Evolutionary conservation across 2,888 invertebrate genomes (phyloP), one percentile per base, ranked within the genome.

Genomic region (Drosophila atripex): DNA sequence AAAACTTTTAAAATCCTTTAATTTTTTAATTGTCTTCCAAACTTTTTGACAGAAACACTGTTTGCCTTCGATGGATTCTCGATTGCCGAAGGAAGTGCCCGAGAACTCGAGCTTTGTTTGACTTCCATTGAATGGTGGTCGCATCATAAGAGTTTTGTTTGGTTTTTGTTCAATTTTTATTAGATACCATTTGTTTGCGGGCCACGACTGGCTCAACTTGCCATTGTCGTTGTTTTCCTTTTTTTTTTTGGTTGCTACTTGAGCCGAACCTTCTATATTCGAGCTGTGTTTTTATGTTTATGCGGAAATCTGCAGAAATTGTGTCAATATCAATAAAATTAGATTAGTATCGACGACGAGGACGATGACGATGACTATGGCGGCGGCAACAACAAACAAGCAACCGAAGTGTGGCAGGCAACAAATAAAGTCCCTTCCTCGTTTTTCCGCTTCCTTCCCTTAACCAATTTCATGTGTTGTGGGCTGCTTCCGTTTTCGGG

Each of bases 291-390:
- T 89, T 87, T 89, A 85, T 89, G 83, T 87, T 89, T 89, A 89
- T 88, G 85, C 88, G 87, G 86, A 90, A 90, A 90, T 90, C 90
- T 89, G 89, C 86, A 86, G 88, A 89, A 89, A 90, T 90, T 89
- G 90, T 90, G 90, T 89, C 90, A 90, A 90, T 90, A 90, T 89
- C 90, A 90, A 90, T 90, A 90, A 90, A 90, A 90, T 89, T 89
- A 90, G 90, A 90, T 90, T 90, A 90, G 88, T 88, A 89, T 90
- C 90, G 89, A 86, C 88, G 77, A 61, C 71, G 71, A 66, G 73
- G 84, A 46, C 70, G 53, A 56, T 61, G 28, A 25, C n/a, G 41
- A 39, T 2, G 30, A 49, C 30, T 7, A 32, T 32, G 32, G 6
- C 39, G 39, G 39, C 39, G 21, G 43, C 18, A 12, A 16, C 41